Conservation (phyloP, 2,797 vertebrate species). For the Hippocampus kuda region DNA sequence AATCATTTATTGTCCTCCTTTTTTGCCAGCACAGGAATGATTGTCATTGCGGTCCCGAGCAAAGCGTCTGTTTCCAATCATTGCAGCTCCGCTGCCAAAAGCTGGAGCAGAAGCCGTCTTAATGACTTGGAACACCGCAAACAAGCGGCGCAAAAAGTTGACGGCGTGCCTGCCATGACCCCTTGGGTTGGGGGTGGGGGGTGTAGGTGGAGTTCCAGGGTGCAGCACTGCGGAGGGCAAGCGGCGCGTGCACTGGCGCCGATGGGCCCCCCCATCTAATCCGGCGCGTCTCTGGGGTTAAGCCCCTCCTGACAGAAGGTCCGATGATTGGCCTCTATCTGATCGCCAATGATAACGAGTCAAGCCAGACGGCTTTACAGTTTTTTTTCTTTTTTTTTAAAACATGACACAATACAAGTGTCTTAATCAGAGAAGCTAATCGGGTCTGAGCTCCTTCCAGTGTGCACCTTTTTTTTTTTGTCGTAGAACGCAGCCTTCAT, state of each 20-base stretch:
- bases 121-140: not conserved
- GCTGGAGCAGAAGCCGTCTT: not conserved
- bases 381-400: constrained; percentile 19
- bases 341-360: constrained; percentile 57
- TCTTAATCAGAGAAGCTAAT: constrained; percentile 59
- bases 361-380: constrained; percentile 49
- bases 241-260: constrained; percentile 46
- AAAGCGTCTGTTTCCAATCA: not conserved
- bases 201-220: constrained; percentile 11
- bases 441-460: constrained; percentile 58
- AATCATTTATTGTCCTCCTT: constrained; percentile 1
- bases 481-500: constrained; percentile 26
- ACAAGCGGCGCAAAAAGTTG: not conserved
- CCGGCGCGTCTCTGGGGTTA: constrained; percentile 43
- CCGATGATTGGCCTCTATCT: constrained; percentile 45
- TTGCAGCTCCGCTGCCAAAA: not conserved
- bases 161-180: not conserved
- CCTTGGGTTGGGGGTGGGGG: too few species aligned
- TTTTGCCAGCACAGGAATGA: not conserved
- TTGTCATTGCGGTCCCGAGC: not conserved
- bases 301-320: constrained; percentile 54
- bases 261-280: constrained; percentile 44
- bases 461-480: constrained; percentile 7
- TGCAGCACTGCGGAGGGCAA: constrained; percentile 40
- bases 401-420: constrained; percentile 35